Percentiles rank a stretch among this genome's conserved stretches.
Evolutionary conservation across 2,113 vertebrate species (phyloP).

Genomic region (Lates calcarifer): DNA sequence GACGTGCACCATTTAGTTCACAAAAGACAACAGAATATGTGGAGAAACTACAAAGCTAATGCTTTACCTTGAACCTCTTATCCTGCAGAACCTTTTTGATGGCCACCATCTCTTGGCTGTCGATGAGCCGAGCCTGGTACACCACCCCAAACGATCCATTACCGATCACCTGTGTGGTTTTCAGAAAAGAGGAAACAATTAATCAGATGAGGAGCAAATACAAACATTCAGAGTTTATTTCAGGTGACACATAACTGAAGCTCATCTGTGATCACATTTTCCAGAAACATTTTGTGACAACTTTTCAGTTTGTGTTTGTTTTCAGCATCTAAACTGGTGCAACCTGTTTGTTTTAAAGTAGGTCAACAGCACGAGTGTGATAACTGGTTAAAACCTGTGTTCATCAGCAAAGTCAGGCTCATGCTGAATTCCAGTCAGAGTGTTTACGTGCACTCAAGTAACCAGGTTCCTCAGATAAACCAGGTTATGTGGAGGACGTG

Average conservation of each 20-base stretch:
- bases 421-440: neutral
- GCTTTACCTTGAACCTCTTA: conserved; percentile 92
- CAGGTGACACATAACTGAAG: neutral
- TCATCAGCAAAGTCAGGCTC: neutral
- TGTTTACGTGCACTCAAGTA: too few relatives aligned
- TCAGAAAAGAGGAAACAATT: neutral
- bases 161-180: conserved; percentile 87
- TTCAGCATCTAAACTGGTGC: neutral
- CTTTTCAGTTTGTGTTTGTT: neutral
- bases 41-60: neutral
- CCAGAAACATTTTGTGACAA: neutral
- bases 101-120: conserved; percentile 93
- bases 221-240: too few relatives aligned
- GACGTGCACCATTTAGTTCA: neutral
- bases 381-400: neutral
- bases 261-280: neutral
- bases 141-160: conserved; percentile 96
- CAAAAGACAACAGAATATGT: neutral
- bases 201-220: neutral
- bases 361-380: neutral
- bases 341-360: neutral
- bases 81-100: conserved; percentile 97
- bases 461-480: too few relatives aligned
- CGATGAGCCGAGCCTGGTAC: conserved; percentile 93
- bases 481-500: too few relatives aligned